A percentile compares a stretch with the other conserved stretches of the same genome.
These are phyloP conservation scores for Diarsia brunnea DNA, from an alignment of 2,888 invertebrate species.

Conservation along the genomic window DNA sequence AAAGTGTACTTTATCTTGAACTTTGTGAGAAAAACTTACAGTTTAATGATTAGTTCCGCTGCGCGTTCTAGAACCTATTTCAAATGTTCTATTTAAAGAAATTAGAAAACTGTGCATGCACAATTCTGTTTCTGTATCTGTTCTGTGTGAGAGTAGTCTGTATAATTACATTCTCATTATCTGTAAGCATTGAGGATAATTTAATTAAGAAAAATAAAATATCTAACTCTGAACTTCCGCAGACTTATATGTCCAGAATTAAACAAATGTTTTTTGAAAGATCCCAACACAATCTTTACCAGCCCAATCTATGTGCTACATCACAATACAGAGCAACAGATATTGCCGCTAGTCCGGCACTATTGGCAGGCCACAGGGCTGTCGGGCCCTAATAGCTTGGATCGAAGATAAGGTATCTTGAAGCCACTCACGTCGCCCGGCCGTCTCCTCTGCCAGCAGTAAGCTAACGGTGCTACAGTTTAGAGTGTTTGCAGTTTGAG, in stretches of 20 bases:
- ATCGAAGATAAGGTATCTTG: constrained; percentile 74
- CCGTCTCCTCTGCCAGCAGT: constrained; percentile 30
- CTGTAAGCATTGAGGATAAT: background rate
- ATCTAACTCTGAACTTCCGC: background rate
- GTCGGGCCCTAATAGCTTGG: constrained; percentile 71
- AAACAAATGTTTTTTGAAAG: no score
- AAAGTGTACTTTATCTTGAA: constrained; percentile 15
- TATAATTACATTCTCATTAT: background rate
- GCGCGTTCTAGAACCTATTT: constrained; percentile 1
- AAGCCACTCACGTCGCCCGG: constrained; percentile 67
- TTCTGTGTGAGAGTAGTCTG: no score
- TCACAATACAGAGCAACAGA: constrained; percentile 46
- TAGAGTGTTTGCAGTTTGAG: constrained; percentile 42
- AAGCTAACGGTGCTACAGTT: constrained; percentile 47
- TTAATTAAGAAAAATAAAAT: background rate
- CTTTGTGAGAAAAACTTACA: constrained; percentile 31
- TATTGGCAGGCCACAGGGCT: constrained; percentile 67
- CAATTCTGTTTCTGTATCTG: no score
- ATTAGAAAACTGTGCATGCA: background rate
- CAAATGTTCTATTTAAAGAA: background rate
- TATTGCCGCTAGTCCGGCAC: constrained; percentile 68
- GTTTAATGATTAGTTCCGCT: constrained; percentile 9
- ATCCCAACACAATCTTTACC: constrained; percentile 14
- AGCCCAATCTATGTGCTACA: constrained; percentile 30
- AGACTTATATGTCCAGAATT: background rate